These are phyloP conservation scores for Mesorhabditis spiculigera DNA, from an alignment of 2,888 invertebrate genomes.

Conservation along the genomic window DNA sequence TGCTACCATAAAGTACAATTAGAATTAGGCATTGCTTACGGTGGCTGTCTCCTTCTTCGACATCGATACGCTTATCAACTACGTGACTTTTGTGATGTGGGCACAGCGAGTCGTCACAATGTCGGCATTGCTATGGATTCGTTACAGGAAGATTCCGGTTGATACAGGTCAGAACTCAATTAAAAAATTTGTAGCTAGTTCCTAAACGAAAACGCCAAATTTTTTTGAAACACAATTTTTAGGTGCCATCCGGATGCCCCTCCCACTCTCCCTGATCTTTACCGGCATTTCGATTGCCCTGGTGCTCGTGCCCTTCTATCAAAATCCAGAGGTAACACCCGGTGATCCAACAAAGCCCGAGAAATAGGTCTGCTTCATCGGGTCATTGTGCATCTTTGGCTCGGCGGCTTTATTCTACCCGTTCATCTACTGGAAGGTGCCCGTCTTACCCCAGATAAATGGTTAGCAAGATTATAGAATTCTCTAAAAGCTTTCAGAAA, in stretches of 20 bases:
- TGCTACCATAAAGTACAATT: too few relatives aligned
- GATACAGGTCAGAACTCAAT: constrained; percentile 12
- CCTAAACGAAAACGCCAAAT: background rate
- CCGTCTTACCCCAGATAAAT: too few relatives aligned
- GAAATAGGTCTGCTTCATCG: too few relatives aligned
- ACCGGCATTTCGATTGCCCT: constrained; percentile 44
- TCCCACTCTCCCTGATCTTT: constrained; percentile 36
- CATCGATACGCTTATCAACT: constrained; percentile 38
- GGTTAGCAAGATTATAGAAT: too few relatives aligned
- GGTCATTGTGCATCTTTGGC: too few relatives aligned
- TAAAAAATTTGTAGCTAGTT: background rate
- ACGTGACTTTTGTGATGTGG: constrained; percentile 46
- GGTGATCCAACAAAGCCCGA: too few relatives aligned
- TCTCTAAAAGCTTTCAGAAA: too few relatives aligned
- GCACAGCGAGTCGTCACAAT: constrained; percentile 36
- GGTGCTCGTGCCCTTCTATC: constrained; percentile 53
- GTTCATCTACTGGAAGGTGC: too few relatives aligned
- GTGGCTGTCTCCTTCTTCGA: constrained; percentile 34
- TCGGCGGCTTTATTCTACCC: too few relatives aligned
- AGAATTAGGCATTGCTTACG: constrained; percentile 9
- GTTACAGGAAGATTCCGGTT: constrained; percentile 32
- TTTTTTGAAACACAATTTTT: constrained; percentile 16
- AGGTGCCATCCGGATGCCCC: constrained; percentile 51
- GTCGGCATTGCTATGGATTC: constrained; percentile 35
- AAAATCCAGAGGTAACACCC: constrained; percentile 23